A percentile compares a stretch with the other conserved stretches of the same genome.
phyloP scores from a whole-genome alignment of 1,140 invertebrate genomes.

The Diabrotica undecimpunctata region DNA sequence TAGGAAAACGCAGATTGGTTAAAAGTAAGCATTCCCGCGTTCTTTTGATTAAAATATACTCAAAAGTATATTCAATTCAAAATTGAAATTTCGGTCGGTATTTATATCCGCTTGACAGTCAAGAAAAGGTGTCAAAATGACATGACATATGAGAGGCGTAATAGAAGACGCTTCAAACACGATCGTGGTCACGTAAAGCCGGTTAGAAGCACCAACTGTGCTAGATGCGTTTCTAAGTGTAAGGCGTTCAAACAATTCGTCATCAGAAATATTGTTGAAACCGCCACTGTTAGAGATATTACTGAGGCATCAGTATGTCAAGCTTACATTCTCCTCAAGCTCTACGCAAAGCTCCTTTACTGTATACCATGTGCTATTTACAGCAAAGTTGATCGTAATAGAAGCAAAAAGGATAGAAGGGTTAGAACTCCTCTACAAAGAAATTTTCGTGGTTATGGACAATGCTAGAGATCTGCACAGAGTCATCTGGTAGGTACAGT shows the following conservation, averaged over 20 bases:
- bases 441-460: constrained; percentile 76
- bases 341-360: constrained; percentile 99
- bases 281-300: constrained; percentile 97
- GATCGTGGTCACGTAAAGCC: constrained; percentile 97
- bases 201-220: constrained; percentile 98
- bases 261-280: constrained; percentile 99
- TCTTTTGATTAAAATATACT: too few species aligned
- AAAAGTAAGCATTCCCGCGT: too few species aligned
- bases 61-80: too few species aligned
- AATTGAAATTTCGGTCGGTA: too few species aligned
- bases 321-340: constrained; percentile 92
- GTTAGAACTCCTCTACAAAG: constrained; percentile 94
- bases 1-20: too few species aligned
- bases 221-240: constrained; percentile 97
- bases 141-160: constrained; percentile 94
- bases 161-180: constrained; percentile 97
- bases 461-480: constrained; percentile 50
- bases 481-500: too few species aligned
- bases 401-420: constrained; percentile 92
- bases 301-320: constrained; percentile 94
- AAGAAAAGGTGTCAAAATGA: neutral
- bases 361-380: constrained; percentile 99
- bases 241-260: constrained; percentile 99
- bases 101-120: neutral
- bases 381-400: constrained; percentile 98